Conservation (phyloP, 2,797 vertebrate species). For the Sphaeramia orbicularis region DNA sequence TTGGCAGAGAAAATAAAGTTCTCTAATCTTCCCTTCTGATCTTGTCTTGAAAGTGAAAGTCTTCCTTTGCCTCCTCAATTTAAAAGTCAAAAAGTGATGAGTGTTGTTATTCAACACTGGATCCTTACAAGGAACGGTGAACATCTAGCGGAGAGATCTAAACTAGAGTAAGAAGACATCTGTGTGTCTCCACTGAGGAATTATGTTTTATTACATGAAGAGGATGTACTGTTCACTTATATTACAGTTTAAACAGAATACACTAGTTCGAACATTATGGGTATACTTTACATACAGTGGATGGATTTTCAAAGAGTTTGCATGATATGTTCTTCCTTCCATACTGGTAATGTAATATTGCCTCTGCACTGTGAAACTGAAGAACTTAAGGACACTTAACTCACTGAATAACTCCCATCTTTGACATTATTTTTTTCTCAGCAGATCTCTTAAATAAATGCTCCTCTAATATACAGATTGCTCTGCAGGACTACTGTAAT, state of each 20-base stretch:
- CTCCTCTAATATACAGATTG: slow-evolving; percentile 18
- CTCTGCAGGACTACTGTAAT: slow-evolving; percentile 24
- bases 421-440: background rate
- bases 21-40: slow-evolving; percentile 51
- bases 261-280: background rate
- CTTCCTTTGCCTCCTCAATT: slow-evolving; percentile 11
- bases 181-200: background rate
- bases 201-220: slow-evolving; percentile 1
- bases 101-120: background rate
- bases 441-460: background rate
- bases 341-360: background rate
- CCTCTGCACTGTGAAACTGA: background rate
- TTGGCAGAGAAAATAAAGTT: slow-evolving; percentile 23
- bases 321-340: background rate
- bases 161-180: background rate
- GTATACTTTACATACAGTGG: background rate
- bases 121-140: background rate
- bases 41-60: slow-evolving; percentile 43
- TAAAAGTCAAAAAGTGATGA: slow-evolving; percentile 26
- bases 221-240: too few species aligned
- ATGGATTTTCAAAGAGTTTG: background rate
- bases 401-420: background rate
- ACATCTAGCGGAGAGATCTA: slow-evolving; percentile 1
- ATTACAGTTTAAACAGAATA: background rate
- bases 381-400: too few species aligned